Base-by-base conservation (phyloP, 2,888 invertebrate genomes). In the Malacosoma neustria region DNA sequence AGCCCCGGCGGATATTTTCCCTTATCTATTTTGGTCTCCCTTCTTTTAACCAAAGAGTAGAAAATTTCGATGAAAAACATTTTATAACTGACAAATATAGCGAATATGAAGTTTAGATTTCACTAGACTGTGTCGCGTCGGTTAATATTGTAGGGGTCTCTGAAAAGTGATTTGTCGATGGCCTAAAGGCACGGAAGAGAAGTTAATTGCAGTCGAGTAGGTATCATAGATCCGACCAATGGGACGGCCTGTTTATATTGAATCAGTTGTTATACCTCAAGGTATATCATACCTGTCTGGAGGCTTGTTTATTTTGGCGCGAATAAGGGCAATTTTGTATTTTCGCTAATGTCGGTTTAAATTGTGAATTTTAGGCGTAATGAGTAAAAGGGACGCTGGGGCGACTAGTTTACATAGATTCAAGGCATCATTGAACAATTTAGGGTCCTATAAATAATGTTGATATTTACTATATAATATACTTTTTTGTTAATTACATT, bases 131-230 rank as follows among this genome's bases (percentile, higher is more conserved):
- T 36, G 36, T 14, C 12, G 22, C 4, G 12, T 29, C 33, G 5
- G 4, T 29, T 4, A 33, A 7, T 14, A 22, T 14, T 11, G 34
- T 29, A 32, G 57, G 66, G 65, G 57, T 52, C 59, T 47, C 61
- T 63, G 58, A 59, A 73, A 77, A 73, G 58, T 67, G 72, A 80
- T 77, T 81, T 77, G 74, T 61, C 70, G 62, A 52, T 63, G 51
- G 72, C 81, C 76, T 51, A 38, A 45, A 72, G 77, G 72, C 41
- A 52, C 71, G 79, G 80, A 77, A 77, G 72, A 62, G 56, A 53
- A 55, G 62, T 69, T 77, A 80, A 81, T 81, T 74, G 72, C 69
- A 54, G 51, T 49, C 59, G 73, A 71, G 72, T 73, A 76, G 80
- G 77, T 71, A 72, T 70, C 72, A 69, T 56, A 44, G 51, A 63